Evolutionary conservation across 2,797 vertebrate species (phyloP).

Genomic region (Choloepus didactylus): DNA sequence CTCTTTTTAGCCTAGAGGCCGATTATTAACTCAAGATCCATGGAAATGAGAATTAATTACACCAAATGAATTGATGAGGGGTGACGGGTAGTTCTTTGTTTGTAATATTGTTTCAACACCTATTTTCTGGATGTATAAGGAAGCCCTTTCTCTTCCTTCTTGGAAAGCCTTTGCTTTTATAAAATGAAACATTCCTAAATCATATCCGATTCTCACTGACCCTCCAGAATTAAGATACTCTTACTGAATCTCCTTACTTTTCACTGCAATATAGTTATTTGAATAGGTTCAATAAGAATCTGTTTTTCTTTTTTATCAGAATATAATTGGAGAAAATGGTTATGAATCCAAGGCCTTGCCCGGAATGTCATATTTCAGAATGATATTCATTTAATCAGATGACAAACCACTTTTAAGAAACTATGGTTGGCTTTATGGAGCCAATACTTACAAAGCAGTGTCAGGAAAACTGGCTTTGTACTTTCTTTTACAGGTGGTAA

Average conservation of each 20-base stretch:
- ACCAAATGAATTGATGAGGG: constrained; percentile 20
- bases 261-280: not conserved
- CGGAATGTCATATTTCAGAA: constrained; percentile 67
- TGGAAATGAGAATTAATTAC: constrained; percentile 65
- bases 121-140: constrained; percentile 3
- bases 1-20: constrained; percentile 57
- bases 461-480: not conserved
- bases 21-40: constrained; percentile 52
- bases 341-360: not conserved
- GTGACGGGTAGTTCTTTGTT: not conserved
- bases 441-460: not conserved
- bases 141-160: not conserved
- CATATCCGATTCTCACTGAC: constrained; percentile 46
- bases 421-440: not conserved
- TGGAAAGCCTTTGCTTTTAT: not conserved
- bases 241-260: constrained; percentile 12
- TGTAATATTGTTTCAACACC: constrained; percentile 51
- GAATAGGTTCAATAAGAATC: not conserved
- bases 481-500: not conserved
- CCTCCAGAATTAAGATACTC: not conserved
- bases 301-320: not conserved
- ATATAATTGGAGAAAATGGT: not conserved
- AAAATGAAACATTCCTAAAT: constrained; percentile 39
- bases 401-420: constrained; percentile 43
- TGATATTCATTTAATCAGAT: constrained; percentile 22